Percentiles rank a stretch among this genome's conserved stretches.
phyloP scores from a whole-genome alignment of 2,797 vertebrate species.

The Darevskia nairensis region DNA sequence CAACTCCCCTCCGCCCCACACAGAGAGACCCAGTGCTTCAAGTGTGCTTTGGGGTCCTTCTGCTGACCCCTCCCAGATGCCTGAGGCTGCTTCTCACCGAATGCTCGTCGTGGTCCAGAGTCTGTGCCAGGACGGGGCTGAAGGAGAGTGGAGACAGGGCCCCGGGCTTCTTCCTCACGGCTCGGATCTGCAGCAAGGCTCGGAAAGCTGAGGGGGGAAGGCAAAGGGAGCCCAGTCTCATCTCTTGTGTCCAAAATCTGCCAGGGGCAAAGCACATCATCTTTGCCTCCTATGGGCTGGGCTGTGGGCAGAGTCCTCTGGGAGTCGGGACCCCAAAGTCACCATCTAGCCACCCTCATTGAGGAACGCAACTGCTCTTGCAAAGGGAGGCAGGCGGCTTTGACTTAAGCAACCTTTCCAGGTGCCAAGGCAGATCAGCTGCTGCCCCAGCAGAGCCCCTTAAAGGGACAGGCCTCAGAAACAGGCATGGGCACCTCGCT shows the following conservation, averaged over 20 bases:
- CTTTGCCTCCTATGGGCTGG: not conserved
- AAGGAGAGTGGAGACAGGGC: slow-evolving; percentile 95
- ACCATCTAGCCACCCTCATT: too few relatives aligned
- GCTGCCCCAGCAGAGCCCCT: not conserved
- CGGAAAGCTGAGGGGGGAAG: slow-evolving; percentile 84
- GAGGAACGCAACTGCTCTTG: not conserved
- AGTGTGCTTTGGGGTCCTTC: not conserved
- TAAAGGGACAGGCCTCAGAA: too few relatives aligned
- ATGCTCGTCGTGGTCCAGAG: slow-evolving; percentile 95
- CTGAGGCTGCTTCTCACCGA: slow-evolving; percentile 81
- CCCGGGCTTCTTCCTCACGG: slow-evolving; percentile 95
- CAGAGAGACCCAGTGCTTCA: too few relatives aligned
- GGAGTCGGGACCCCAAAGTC: not conserved
- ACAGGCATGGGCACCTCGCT: not conserved
- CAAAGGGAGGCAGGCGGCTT: not conserved
- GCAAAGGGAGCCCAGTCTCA: accelerated
- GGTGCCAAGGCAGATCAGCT: not conserved
- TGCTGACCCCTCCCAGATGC: accelerated
- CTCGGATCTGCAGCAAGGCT: slow-evolving; percentile 97
- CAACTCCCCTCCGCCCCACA: too few relatives aligned
- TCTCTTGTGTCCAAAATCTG: accelerated
- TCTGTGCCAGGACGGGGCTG: slow-evolving; percentile 96
- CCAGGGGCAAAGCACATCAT: not conserved
- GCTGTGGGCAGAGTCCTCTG: too few relatives aligned
- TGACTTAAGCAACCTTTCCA: not conserved